Evolutionary conservation across 2,797 vertebrate species (phyloP), one percentile per base, ranked within the genome.

Genomic region (Schizopygopsis malacanthus): DNA sequence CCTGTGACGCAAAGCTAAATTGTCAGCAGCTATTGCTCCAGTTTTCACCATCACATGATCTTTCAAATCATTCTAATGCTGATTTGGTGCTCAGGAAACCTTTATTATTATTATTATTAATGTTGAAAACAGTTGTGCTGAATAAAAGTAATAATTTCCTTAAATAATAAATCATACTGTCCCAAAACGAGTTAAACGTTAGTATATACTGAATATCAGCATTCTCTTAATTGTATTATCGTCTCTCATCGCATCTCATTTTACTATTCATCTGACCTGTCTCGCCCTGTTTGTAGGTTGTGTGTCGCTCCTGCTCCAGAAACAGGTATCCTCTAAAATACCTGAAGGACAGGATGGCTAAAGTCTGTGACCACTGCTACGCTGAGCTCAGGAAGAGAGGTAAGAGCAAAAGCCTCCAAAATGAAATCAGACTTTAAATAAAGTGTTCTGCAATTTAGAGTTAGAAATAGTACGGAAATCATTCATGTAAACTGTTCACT

Each of bases 281-380:
- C 25, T 83, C 10, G 6, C 6, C 76, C n/a, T 43, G 2, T 59
- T 79, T 88, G 73, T 92, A 99, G 98, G 98, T 99, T 72, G 96
- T 99, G 87, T 99, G 98, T 90, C 96, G 97, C 43, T 96, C 97
- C 87, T 99, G 98, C 90, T 99, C 97, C 15, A 95, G 96, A 89
- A 98, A 99, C 94, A 97, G 98, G 94, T 98, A 97, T 91, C 97
- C 98, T 10, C 95, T 99, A 87, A 99, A 97, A 95, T 99, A 99
- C 95, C 97, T 99, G 93, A 99, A 97, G 94, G 97, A 98, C 92
- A 93, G 97, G 77, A 91, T 96, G 93, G 97, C 96, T 86, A 99
- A 99, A 96, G 98, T 99, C 86, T 99, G 98, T 85, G 96, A 99
- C 41, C 96, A 95, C 93, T 99, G 98, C 93, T 97, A 96, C 2